Base-by-base conservation (phyloP, 1,140 invertebrate genomes). In the Battus philenor region DNA sequence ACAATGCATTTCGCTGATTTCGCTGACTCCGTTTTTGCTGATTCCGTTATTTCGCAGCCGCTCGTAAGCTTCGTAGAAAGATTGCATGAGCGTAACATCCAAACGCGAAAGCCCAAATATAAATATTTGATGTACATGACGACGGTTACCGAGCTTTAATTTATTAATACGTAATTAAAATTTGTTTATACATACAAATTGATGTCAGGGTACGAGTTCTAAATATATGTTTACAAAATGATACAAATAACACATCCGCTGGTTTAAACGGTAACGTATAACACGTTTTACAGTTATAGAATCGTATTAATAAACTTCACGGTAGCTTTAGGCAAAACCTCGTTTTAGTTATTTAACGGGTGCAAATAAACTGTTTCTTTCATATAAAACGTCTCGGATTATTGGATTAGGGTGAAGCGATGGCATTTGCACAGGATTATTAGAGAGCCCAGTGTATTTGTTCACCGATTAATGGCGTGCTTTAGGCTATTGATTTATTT, bases 1-100 rank as follows among this genome's bases (percentile, higher is more conserved):
- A 75, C 75, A 79, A 74, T 78, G 66, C 59, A 63, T 68, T 74
- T 66, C 64, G 58, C 67, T 81, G 80, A 83, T 81, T 81, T 59
- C 52, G 77, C 77, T 78, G 75, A 81, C 68, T 55, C 18, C 29
- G 44, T 51, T 70, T 69, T 71, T 62, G 71, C 73, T 77, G 71
- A 79, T 47, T 54, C 31, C 52, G 59, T 62, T 55, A 59, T 68
- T 64, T 44, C 51, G 36, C 39, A 13, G n/a, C 36, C 44, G 32
- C 30, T 38, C 30, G 52, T 52, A 44, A 39, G 54, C 49, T 34
- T 6, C 32, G 16, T 48, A 44, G 48, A 50, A 50, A 54, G 57
- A 54, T 54, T 50, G 49, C 44, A 58, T 36, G 34, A 44, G 30
- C 57, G 50, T 51, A 38, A 50, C 43, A 49, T 59, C 50, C 45